Evolutionary conservation across 1,140 invertebrate species (phyloP).

Genomic region (Zaprionus lachaisei): DNA sequence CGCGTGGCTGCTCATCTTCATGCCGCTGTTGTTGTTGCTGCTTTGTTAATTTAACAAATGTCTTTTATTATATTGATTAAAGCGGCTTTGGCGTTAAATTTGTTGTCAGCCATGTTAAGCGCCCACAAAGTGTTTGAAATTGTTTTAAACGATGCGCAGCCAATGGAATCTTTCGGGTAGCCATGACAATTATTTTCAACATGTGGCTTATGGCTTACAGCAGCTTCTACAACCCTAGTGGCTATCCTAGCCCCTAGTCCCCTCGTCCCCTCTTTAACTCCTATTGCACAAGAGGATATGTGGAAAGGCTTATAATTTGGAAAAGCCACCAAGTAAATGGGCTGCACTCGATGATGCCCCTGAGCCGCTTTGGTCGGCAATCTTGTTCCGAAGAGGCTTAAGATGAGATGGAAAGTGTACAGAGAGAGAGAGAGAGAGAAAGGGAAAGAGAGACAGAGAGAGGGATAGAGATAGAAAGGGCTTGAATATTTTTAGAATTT

Average conservation of each 20-base stretch:
- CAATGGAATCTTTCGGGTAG: constrained; percentile 57
- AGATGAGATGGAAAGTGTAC: neutral
- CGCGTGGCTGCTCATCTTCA: constrained; percentile 38
- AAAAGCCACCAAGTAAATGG: constrained; percentile 42
- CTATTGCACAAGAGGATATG: constrained; percentile 5
- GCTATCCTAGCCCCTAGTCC: neutral
- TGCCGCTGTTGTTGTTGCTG: constrained; percentile 30
- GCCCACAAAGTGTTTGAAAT: constrained; percentile 74
- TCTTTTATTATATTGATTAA: constrained; percentile 82
- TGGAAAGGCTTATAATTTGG: constrained; percentile 41
- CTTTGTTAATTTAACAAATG: constrained; percentile 74
- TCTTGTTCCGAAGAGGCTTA: constrained; percentile 1
- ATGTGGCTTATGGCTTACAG: constrained; percentile 43
- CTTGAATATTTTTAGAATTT: neutral
- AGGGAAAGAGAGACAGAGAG: no score
- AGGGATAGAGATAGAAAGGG: neutral
- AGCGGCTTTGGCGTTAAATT: constrained; percentile 76
- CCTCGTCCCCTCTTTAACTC: neutral
- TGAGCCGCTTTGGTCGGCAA: constrained; percentile 44
- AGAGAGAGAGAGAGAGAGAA: neutral
- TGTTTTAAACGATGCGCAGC: constrained; percentile 66
- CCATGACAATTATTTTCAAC: constrained; percentile 77
- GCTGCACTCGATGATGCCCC: constrained; percentile 20
- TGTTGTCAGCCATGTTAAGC: constrained; percentile 76
- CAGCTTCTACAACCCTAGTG: neutral